A percentile compares a stretch with the other conserved stretches of the same genome.
Evolutionary conservation across 2,113 vertebrate species (phyloP).

Genomic region (Upupa epops): DNA sequence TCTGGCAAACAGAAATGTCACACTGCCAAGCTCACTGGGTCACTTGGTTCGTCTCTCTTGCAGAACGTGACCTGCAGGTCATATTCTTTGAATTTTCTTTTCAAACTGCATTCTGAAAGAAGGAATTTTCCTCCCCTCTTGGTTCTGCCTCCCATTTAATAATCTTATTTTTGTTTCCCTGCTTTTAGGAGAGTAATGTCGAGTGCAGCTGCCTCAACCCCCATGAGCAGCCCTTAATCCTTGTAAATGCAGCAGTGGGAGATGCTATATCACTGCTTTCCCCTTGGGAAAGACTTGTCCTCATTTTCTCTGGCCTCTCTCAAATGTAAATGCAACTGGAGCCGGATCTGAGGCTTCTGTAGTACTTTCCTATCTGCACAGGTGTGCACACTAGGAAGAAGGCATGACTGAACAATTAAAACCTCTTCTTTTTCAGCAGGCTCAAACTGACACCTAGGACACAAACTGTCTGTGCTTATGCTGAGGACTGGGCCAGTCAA

Average conservation of each 20-base stretch:
- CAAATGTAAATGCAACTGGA: not conserved
- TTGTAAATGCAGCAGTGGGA: not conserved
- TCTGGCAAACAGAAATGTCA: not conserved
- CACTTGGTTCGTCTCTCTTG: not conserved
- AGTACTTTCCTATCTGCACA: not conserved
- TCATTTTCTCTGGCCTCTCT: not conserved
- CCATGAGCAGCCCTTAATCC: fast-evolving
- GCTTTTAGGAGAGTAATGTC: not conserved
- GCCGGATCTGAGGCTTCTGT: not conserved
- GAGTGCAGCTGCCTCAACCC: not conserved
- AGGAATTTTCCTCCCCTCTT: not conserved
- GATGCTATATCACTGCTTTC: not conserved
- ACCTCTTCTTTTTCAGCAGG: not conserved
- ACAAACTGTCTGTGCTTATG: fast-evolving
- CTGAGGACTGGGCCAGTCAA: not conserved
- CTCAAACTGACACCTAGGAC: not conserved
- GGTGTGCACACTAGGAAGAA: not conserved
- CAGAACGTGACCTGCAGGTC: not conserved
- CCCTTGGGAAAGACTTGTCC: fast-evolving
- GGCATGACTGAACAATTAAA: not conserved
- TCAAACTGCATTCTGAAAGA: not conserved
- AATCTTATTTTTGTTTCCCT: not conserved
- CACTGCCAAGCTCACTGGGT: not conserved
- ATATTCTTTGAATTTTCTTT: not conserved
- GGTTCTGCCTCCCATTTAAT: not conserved